phyloP scores from a whole-genome alignment of 2,113 vertebrate genomes.

The Scolopax mira region DNA sequence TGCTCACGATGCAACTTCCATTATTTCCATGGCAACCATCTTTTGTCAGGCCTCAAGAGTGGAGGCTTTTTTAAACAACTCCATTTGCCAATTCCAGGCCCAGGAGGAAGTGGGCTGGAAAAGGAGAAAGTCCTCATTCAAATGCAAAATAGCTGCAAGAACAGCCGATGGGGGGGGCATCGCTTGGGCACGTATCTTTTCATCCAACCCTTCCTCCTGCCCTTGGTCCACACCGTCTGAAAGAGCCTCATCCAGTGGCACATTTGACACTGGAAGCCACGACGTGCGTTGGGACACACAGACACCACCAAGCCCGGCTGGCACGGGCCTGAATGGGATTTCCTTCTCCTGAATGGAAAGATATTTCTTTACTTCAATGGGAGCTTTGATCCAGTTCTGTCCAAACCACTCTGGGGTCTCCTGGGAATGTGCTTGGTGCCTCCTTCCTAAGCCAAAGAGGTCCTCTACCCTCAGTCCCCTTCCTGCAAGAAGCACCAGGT shows the following conservation, averaged over 20 bases:
- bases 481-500: not conserved
- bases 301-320: not conserved
- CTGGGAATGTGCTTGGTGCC: not conserved
- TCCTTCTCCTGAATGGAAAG: not conserved
- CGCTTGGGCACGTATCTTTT: not conserved
- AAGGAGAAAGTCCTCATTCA: constrained; percentile 22
- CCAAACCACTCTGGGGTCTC: not conserved
- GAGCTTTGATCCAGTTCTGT: not conserved
- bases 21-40: constrained; percentile 50
- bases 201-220: not conserved
- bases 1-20: constrained; percentile 1
- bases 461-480: not conserved
- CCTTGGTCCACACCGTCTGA: not conserved
- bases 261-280: not conserved
- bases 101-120: constrained; percentile 16
- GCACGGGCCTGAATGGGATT: not conserved
- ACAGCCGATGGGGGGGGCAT: not conserved
- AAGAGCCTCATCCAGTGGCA: not conserved
- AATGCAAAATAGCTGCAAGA: constrained; percentile 6
- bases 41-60: not conserved
- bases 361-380: not conserved
- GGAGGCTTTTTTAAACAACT: not conserved
- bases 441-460: not conserved
- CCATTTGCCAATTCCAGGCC: constrained; percentile 13
- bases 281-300: not conserved